These are phyloP conservation scores for Rhyacophila evoluta DNA, from an alignment of 2,888 invertebrate genomes.

Conservation along the genomic window DNA sequence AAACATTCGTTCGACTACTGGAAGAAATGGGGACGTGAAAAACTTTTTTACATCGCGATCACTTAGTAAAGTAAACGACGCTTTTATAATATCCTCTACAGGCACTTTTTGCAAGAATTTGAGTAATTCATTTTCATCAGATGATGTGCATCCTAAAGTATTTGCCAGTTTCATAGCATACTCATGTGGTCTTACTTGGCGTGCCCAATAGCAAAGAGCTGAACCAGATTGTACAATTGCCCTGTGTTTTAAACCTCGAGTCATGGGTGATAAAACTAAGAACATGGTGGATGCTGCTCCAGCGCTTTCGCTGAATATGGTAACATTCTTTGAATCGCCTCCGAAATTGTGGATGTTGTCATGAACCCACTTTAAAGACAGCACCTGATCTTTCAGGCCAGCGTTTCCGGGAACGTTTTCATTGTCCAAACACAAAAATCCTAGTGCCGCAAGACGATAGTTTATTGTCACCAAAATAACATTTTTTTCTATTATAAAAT, in stretches of 20 bases:
- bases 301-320: constrained; percentile 49
- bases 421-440: constrained; percentile 44
- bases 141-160: background rate
- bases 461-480: constrained; percentile 48
- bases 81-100: constrained; percentile 28
- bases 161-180: constrained; percentile 34
- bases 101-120: constrained; percentile 32
- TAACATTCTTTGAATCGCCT: constrained; percentile 43
- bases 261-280: constrained; percentile 29
- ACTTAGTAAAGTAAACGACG: background rate
- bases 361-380: constrained; percentile 43
- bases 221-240: constrained; percentile 45
- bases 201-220: constrained; percentile 28
- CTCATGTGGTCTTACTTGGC: background rate
- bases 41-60: background rate
- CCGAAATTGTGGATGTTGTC: constrained; percentile 44
- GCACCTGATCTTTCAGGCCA: constrained; percentile 47
- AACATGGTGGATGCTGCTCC: constrained; percentile 40
- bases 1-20: constrained; percentile 31
- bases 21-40: constrained; percentile 22
- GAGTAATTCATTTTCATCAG: constrained; percentile 13
- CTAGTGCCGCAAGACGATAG: constrained; percentile 41
- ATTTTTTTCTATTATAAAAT: constrained; percentile 35
- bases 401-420: constrained; percentile 45
- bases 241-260: constrained; percentile 33